Evolutionary conservation across 2,113 vertebrate species (phyloP).

Genomic region (Otis tarda): DNA sequence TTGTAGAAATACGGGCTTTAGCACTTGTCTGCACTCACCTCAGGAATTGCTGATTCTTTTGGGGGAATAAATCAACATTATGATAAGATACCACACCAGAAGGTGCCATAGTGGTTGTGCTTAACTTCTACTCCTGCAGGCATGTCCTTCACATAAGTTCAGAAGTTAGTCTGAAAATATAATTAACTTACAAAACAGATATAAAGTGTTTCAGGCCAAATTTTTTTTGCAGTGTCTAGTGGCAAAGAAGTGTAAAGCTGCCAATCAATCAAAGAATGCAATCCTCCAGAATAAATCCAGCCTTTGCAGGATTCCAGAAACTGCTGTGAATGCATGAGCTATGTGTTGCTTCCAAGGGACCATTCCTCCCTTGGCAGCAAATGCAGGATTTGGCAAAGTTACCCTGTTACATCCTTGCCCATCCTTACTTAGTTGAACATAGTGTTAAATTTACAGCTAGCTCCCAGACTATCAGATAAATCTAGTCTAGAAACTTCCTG

Average conservation of each 20-base stretch:
- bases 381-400: background rate
- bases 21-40: background rate
- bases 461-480: background rate
- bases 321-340: background rate
- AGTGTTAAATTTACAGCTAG: background rate
- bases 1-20: background rate
- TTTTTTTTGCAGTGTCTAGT: background rate
- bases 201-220: background rate
- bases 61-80: background rate
- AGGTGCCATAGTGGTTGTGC: background rate
- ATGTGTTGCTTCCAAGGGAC: background rate
- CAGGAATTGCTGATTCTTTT: background rate
- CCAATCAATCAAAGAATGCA: background rate
- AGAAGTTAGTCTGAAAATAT: background rate
- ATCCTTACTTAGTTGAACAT: background rate
- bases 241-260: background rate
- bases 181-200: background rate
- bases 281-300: background rate
- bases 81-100: background rate
- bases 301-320: background rate
- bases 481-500: background rate
- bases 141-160: background rate
- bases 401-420: background rate
- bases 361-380: background rate
- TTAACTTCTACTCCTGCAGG: background rate